Evolutionary conservation across 2,797 vertebrate species (phyloP), one percentile per base, ranked within the genome.

Genomic region (Poeciliopsis turneri): DNA sequence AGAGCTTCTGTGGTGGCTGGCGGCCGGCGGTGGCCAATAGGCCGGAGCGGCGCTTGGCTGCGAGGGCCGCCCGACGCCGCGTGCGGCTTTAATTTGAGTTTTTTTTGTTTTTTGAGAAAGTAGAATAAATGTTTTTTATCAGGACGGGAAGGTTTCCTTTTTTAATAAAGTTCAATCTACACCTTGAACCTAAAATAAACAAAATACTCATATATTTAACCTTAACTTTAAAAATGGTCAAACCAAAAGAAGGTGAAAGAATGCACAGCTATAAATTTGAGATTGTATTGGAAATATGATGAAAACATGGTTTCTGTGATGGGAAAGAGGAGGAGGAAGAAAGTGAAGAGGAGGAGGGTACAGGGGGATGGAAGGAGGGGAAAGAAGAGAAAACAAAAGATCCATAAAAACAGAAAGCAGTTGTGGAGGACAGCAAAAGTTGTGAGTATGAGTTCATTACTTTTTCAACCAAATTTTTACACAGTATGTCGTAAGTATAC

Each of bases 351-450:
- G 83, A 85, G 82, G 82, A 78, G 72, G 82, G 75, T 83, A 76
- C 76, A 87, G 77, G 79, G 79, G 86, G 81, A 88, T 74, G 74
- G 85, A 90, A 91, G 90, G 90, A 92, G 91, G 83, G 82, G 90
- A 91, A 89, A 92, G 84, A 86, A 89, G 78, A 90, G 81, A 93
- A 93, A 90, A 93, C 90, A 94, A 94, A 93, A 91, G 89, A 89
- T 92, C 93, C 89, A 88, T 90, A 90, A 93, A 94, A 93, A 86
- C 90, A 90, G 68, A 71, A 93, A 88, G 90, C 87, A 86, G 81
- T 87, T 92, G 88, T 82, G 91, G 91, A 94, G 89, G 90, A 94
- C 92, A 88, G 87, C 87, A 93, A 89, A 93, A 90, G 78, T 92
- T 93, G 96, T 95, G 87, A 95, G 94, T 95, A 95, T 76, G 4